A percentile compares a stretch with the other conserved stretches of the same genome.
Conservation (phyloP, 1,140 invertebrate species). For the Heliconius nattereri region DNA sequence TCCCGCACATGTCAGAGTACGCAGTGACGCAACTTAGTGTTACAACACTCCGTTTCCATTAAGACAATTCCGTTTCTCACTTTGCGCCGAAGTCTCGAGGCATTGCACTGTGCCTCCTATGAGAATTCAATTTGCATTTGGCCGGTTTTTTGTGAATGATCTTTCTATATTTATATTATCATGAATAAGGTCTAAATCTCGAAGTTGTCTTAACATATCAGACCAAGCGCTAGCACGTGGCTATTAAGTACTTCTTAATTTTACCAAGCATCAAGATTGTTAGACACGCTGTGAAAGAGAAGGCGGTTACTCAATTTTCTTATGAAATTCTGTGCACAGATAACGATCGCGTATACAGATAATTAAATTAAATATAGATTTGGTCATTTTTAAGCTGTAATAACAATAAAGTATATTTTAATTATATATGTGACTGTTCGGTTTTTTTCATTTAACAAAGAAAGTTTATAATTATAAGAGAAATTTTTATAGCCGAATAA, state of each 20-base stretch:
- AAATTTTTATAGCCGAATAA: background rate
- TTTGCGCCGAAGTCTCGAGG: too few relatives aligned
- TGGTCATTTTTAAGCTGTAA: background rate
- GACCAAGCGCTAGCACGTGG: background rate
- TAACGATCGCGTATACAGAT: slow-evolving; percentile 14
- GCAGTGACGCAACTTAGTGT: too few relatives aligned
- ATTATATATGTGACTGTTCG: background rate
- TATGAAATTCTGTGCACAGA: slow-evolving; percentile 40
- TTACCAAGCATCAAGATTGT: slow-evolving; percentile 3
- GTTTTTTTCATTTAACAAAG: background rate
- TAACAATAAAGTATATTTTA: background rate
- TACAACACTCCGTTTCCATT: too few relatives aligned
- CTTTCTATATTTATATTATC: too few relatives aligned
- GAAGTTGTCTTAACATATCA: background rate
- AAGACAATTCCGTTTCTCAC: too few relatives aligned
- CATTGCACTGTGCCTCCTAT: too few relatives aligned
- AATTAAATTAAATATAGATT: slow-evolving; percentile 3
- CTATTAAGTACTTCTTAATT: background rate
- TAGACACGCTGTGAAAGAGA: slow-evolving; percentile 45
- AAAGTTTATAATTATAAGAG: background rate
- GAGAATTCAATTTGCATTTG: too few relatives aligned
- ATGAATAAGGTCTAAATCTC: too few relatives aligned
- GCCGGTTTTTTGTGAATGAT: too few relatives aligned
- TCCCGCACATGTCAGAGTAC: too few relatives aligned
- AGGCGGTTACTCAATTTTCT: slow-evolving; percentile 43